A percentile compares a stretch with the other conserved stretches of the same genome.
Evolutionary conservation across 2,797 vertebrate species (phyloP).

Genomic region (Microhierax caerulescens): DNA sequence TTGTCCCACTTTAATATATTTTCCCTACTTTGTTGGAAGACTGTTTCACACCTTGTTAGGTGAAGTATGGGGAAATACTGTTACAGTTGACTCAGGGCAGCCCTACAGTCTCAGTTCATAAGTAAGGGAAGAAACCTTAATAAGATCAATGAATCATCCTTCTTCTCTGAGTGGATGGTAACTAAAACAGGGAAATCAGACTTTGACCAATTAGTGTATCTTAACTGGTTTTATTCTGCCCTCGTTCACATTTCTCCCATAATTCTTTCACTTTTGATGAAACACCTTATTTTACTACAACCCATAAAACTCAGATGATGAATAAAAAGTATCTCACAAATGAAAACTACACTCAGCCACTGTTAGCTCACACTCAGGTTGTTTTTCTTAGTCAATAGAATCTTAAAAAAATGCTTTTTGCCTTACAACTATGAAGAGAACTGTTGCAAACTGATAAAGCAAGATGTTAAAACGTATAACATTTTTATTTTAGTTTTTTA

Average conservation of each 20-base stretch:
- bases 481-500: not conserved
- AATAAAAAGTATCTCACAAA: not conserved
- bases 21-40: not conserved
- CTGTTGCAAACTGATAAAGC: not conserved
- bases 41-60: not conserved
- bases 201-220: slow-evolving; percentile 23
- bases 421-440: not conserved
- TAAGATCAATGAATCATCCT: not conserved
- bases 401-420: slow-evolving; percentile 1
- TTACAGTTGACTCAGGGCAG: not conserved
- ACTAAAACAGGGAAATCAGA: not conserved
- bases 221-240: not conserved
- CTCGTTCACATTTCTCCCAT: not conserved
- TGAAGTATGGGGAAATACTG: not conserved
- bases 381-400: not conserved
- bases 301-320: not conserved
- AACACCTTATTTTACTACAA: not conserved
- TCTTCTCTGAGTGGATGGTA: not conserved
- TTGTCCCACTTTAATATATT: not conserved
- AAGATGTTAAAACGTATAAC: not conserved
- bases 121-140: not conserved
- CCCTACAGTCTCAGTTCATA: not conserved
- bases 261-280: not conserved
- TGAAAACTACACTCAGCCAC: not conserved
- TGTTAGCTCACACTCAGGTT: not conserved